phyloP scores from a whole-genome alignment of 2,888 invertebrate genomes.

The Microctonus aethiopoides region DNA sequence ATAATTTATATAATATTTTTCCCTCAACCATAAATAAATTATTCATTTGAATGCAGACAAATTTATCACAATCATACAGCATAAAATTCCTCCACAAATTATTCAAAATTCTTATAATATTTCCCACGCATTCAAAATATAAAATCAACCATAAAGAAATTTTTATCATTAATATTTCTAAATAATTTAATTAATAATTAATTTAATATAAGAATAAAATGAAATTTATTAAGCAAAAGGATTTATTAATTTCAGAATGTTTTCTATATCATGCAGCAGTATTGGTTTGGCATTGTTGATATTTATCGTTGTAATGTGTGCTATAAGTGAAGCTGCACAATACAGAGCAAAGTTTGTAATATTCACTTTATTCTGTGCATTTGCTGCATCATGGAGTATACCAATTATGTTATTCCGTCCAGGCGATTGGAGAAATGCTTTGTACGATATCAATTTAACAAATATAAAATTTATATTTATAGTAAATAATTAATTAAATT shows the following conservation, averaged over 20 bases:
- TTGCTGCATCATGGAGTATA: constrained; percentile 75
- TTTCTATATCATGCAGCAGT: constrained; percentile 54
- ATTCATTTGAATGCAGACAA: neutral
- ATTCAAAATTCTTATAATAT: too few relatives aligned
- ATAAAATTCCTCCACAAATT: neutral
- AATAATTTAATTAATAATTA: too few relatives aligned
- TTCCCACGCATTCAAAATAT: too few relatives aligned
- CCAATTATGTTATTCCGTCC: constrained; percentile 82
- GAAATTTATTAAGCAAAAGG: neutral
- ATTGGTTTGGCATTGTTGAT: constrained; percentile 53
- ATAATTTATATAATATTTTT: neutral
- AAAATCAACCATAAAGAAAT: too few relatives aligned
- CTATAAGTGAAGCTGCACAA: constrained; percentile 73
- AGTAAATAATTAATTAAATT: constrained; percentile 22
- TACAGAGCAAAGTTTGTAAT: constrained; percentile 79
- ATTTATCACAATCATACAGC: neutral
- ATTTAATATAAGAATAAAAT: too few relatives aligned
- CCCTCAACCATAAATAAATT: neutral
- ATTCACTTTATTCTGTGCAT: constrained; percentile 73
- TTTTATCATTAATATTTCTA: too few relatives aligned
- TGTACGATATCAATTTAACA: constrained; percentile 72
- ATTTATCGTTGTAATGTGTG: constrained; percentile 58
- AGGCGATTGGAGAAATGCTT: constrained; percentile 79
- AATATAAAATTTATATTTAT: neutral
- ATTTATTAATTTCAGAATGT: constrained; percentile 51